These are phyloP conservation scores for Mya arenaria DNA, from an alignment of 1,140 invertebrate species.

Conservation along the genomic window DNA sequence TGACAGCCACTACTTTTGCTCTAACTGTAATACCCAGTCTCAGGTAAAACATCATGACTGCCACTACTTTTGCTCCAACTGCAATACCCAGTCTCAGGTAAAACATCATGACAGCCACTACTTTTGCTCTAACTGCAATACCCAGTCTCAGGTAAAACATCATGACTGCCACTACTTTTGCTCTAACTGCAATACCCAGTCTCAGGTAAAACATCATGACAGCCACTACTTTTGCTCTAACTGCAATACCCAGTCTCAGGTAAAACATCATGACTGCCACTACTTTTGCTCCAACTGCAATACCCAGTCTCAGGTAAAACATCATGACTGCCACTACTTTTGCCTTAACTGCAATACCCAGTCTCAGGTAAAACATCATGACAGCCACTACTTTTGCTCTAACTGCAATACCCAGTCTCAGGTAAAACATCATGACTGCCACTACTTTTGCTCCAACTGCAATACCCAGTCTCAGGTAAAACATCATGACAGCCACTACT, in stretches of 20 bases:
- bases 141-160: not conserved
- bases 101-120: no score
- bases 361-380: not conserved
- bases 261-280: no score
- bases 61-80: not conserved
- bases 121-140: not conserved
- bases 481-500: no score
- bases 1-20: no score
- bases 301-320: not conserved
- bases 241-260: not conserved
- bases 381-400: no score
- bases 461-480: not conserved
- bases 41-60: no score
- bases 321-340: no score
- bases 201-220: not conserved
- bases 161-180: no score
- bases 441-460: not conserved
- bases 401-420: not conserved
- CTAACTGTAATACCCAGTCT: not conserved
- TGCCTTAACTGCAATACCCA: not conserved
- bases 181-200: not conserved
- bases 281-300: not conserved
- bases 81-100: slow-evolving; percentile 2
- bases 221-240: no score
- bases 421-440: no score